Evolutionary conservation across 2,888 invertebrate genomes (phyloP), one percentile per base, ranked within the genome.

Genomic region (Sinohyriopsis cumingii): DNA sequence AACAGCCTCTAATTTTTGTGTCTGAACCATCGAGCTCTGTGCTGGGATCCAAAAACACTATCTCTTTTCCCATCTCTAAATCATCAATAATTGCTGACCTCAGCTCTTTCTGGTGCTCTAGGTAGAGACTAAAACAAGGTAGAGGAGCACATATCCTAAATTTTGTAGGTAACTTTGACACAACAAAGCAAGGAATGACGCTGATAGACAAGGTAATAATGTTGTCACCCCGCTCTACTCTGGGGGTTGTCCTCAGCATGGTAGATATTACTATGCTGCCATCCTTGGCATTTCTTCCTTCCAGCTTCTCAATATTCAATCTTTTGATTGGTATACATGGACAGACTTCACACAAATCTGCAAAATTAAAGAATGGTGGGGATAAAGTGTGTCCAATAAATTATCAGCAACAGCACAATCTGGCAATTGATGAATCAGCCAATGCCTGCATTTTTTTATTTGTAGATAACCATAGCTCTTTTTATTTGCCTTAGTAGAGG

Each of bases 101-200:
- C 57, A 82, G 77, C 25, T 74, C 70, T 28, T 72, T 76, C 63
- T 78, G 77, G 18, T 71, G 73, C 24, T 73, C 77, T 9, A 76
- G 71, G 53, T 78, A 77, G 9, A 69, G 63, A 25, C 82, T 74
- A 60, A 77, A 79, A 60, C 77, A 78, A 15, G 82, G 80, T 18
- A 82, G 63, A 3, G 80, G 80, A 15, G 79, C 78, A 12, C 63
- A 60, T 9, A 82, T 63, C n/a, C 73, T 75, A 15, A 80, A 56
- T 56, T 74, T 78, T 20, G 78, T 71, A 3, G 82, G 82, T 6
- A 82, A 54, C n/a, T 63, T 67, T 33, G 72, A 72, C 18, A 82
- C 57, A 24, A 71, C 69, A 62, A 72, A 74, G 45, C 78, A 77
- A 0, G 82, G 82, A 22, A 75, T 72, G 15, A 80, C 72, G 67